Base-by-base conservation (phyloP, 2,797 vertebrate species). In the Megaceryle alcyon region DNA sequence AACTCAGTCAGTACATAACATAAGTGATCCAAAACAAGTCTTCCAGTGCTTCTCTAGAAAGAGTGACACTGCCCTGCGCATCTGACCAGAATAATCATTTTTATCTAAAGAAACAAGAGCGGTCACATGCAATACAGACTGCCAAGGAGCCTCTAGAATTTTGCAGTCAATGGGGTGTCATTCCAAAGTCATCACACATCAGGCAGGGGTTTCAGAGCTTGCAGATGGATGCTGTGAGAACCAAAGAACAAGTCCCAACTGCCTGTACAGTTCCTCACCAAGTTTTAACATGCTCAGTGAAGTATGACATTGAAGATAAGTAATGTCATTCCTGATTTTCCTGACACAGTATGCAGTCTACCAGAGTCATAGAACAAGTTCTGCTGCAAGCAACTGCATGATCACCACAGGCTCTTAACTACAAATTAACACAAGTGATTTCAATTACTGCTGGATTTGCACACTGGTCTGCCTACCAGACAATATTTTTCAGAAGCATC, bases 341-440 rank as follows among this genome's bases (percentile, higher is more conserved):
- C 87, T 96, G 91, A 72, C 54, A 17, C 0, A 3, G 61, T 87
- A 95, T 61, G 68, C 75, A 82, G 71, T 11, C 91, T 93, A 29
- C 71, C 41, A 61, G 37, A 94, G 86, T 53, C 65, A 85, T 35
- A 80, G 81, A 94, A 96, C 96, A 56, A 93, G 88, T 96, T 95
- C n/a, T 86, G 77, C 87, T 94, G 91, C 90, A 79, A 78, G 92
- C 83, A 92, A 76, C 63, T 48, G 70, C 71, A 68, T 1, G 54
- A 82, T 87, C 86, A 82, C 73, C 71, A 59, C 90, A 73, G 72
- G 5, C 56, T 60, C 60, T 46, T 26, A 92, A 72, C 87, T 39
- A 43, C 21, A 69, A 93, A 93, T 94, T 87, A 94, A 56, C 14
- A 4, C 4, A 21, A 76, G 31, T 11, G 26, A 79, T 79, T 95